Evolutionary conservation across 1,140 invertebrate genomes (phyloP).

Genomic region (Dryas iulia): DNA sequence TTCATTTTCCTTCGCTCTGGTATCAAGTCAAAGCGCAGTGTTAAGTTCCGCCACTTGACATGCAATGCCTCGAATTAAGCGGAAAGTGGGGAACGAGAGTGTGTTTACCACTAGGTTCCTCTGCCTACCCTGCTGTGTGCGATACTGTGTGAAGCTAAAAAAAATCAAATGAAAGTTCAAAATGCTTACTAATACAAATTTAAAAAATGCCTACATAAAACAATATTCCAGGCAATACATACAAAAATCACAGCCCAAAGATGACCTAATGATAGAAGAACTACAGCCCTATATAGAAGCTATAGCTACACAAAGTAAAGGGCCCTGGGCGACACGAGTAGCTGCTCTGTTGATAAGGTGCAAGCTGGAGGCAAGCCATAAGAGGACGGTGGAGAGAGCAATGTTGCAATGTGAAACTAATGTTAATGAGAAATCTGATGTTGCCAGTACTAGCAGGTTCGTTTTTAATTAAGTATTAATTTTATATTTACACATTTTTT

Average conservation of each 20-base stretch:
- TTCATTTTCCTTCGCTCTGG: too few relatives aligned
- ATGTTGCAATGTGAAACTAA: conserved; percentile 93
- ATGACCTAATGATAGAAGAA: conserved; percentile 90
- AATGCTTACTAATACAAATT: too few relatives aligned
- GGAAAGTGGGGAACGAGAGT: too few relatives aligned
- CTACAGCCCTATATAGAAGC: conserved; percentile 88
- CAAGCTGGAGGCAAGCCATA: conserved; percentile 86
- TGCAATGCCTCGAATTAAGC: too few relatives aligned
- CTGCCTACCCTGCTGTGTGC: too few relatives aligned
- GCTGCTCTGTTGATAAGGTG: conserved; percentile 87
- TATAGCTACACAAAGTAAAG: conserved; percentile 83
- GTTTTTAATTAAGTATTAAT: not conserved
- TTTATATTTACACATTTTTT: too few relatives aligned
- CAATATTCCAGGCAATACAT: conserved; percentile 80
- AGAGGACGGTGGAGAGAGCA: conserved; percentile 91
- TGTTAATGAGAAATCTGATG: conserved; percentile 80
- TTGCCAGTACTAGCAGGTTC: conserved; percentile 51
- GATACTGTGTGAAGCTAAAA: too few relatives aligned
- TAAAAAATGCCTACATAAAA: not conserved
- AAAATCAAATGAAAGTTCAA: too few relatives aligned
- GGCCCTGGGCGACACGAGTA: conserved; percentile 87
- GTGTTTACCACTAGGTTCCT: too few relatives aligned
- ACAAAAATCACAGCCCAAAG: conserved; percentile 87
- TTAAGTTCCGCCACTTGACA: too few relatives aligned
- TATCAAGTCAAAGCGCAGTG: too few relatives aligned